Evolutionary conservation across 2,113 vertebrate genomes (phyloP).

Genomic region (Engystomops pustulosus): DNA sequence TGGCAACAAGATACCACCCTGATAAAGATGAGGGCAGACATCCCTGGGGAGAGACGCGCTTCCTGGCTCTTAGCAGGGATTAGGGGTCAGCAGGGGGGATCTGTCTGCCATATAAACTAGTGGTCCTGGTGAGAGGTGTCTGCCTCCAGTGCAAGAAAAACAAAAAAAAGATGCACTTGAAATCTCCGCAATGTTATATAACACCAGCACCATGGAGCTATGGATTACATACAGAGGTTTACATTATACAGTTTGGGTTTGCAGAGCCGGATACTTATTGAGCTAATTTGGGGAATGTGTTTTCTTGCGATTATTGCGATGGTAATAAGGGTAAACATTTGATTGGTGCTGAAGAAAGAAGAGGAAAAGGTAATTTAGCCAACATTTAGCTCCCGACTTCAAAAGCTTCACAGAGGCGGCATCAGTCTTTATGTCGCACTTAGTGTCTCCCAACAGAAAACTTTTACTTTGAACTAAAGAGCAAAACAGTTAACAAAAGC

Average conservation of each 20-base stretch:
- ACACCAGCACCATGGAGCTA: too few relatives aligned
- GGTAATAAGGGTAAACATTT: not conserved
- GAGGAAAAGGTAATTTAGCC: constrained; percentile 22
- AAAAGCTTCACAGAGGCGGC: constrained; percentile 40
- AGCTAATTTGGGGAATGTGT: not conserved
- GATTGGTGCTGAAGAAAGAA: constrained; percentile 6
- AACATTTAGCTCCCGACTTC: constrained; percentile 42
- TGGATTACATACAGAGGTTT: too few relatives aligned
- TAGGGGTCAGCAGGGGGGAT: constrained; percentile 17
- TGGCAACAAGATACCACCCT: not conserved
- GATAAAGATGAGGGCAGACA: constrained; percentile 44
- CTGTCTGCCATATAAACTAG: constrained; percentile 23
- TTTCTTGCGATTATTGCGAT: not conserved
- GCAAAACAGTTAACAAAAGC: constrained; percentile 33
- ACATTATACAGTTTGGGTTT: too few relatives aligned
- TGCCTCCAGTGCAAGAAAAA: constrained; percentile 11
- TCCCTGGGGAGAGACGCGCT: constrained; percentile 25
- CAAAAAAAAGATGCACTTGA: not conserved
- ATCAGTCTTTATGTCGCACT: constrained; percentile 28
- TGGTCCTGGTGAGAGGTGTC: constrained; percentile 30
- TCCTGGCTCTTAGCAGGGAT: constrained; percentile 15
- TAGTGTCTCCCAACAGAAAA: constrained; percentile 23
- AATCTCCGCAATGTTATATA: too few relatives aligned
- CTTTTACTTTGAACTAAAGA: constrained; percentile 54
- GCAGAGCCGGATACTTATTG: not conserved